phyloP scores from a whole-genome alignment of 2,113 vertebrate species.

The Andinoacara biseriatus region DNA sequence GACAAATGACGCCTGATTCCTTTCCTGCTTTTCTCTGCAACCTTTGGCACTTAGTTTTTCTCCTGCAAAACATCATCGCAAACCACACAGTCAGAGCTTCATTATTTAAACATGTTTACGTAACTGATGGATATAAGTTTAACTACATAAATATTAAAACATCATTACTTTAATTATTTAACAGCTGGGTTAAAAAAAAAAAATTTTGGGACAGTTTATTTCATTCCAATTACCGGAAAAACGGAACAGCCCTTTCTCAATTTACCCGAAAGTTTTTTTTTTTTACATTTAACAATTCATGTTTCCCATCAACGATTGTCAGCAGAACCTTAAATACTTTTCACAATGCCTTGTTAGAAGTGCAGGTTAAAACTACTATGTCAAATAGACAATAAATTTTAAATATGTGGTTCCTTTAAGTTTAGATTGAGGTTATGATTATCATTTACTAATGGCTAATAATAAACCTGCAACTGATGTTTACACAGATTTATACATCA shows the following conservation, averaged over 20 bases:
- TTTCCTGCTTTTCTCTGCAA: slow-evolving; percentile 7
- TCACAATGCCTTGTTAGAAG: background rate
- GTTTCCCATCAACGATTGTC: background rate
- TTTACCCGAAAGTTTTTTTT: background rate
- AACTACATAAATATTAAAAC: background rate
- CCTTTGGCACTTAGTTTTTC: background rate
- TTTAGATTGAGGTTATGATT: background rate
- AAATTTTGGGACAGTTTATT: background rate
- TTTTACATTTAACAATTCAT: background rate
- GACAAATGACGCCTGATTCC: slow-evolving; percentile 18
- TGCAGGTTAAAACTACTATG: background rate
- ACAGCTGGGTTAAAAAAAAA: background rate
- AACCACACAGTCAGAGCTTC: background rate
- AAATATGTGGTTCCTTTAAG: background rate
- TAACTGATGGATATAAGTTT: background rate
- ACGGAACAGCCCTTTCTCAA: background rate
- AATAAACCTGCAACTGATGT: background rate
- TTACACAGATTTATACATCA: background rate
- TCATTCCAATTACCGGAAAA: background rate
- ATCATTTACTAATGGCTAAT: background rate
- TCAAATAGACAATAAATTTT: background rate
- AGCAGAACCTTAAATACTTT: background rate
- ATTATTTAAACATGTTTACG: background rate
- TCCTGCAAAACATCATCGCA: background rate
- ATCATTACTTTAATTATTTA: background rate